Conservation (phyloP, 2,797 vertebrate species). For the Chelon auratus region DNA sequence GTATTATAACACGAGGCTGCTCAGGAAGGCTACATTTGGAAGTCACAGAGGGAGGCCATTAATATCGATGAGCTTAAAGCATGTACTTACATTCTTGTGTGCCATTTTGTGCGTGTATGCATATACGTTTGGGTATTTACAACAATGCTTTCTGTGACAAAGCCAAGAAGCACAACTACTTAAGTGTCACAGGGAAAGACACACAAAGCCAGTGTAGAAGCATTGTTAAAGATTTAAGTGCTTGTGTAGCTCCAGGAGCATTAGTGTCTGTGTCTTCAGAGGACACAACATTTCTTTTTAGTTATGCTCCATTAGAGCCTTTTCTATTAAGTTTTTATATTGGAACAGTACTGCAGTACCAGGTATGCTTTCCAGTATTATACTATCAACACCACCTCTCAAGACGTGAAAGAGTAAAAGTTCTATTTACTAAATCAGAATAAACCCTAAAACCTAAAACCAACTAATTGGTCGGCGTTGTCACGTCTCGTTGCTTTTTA, state of each 20-base stretch:
- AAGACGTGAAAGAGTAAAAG: no score
- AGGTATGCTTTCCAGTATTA: no score
- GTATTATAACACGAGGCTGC: not conserved
- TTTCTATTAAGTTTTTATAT: no score
- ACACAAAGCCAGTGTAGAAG: not conserved
- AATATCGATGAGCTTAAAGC: not conserved
- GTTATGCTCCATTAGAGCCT: not conserved
- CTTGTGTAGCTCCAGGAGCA: no score
- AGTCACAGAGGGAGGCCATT: not conserved
- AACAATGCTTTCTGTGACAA: not conserved
- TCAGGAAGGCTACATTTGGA: not conserved
- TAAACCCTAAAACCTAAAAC: no score
- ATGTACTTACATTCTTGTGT: not conserved
- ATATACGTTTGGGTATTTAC: not conserved
- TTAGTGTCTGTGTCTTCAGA: no score
- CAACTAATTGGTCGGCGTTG: not conserved
- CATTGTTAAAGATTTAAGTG: not conserved
- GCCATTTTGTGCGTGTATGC: not conserved
- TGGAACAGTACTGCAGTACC: no score
- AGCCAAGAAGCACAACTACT: not conserved
- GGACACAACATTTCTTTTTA: not conserved
- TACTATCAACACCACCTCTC: no score
- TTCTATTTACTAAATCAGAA: no score
- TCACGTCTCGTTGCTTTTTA: not conserved
- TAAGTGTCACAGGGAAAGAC: not conserved